Evolutionary conservation across 2,113 vertebrate species (phyloP).

Genomic region (Myiozetetes cayanensis): DNA sequence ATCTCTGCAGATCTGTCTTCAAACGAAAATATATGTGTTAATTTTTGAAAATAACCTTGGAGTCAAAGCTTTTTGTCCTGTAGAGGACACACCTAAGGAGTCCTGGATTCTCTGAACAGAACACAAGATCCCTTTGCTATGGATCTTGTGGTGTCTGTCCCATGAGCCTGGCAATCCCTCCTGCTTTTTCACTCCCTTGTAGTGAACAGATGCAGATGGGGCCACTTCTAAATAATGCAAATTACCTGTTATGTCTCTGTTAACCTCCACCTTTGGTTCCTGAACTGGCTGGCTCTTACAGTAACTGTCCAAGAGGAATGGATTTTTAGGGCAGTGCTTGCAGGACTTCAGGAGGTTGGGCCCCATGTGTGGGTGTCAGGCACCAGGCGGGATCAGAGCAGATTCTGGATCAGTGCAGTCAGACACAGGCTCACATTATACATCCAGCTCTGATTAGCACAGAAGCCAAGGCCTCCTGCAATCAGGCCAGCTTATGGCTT

Average conservation of each 20-base stretch:
- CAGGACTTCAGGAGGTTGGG: background rate
- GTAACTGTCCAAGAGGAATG: background rate
- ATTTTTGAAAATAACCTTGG: background rate
- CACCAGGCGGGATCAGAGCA: background rate
- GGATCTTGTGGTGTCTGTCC: background rate
- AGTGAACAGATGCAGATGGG: background rate
- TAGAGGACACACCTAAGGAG: background rate
- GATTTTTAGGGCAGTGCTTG: background rate
- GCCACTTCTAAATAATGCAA: background rate
- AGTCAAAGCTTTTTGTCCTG: background rate
- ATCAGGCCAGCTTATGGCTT: constrained; percentile 51
- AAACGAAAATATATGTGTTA: rapidly evolving
- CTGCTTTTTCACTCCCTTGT: background rate
- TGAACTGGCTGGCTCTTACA: rapidly evolving
- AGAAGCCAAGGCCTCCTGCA: background rate
- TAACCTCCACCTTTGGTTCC: background rate
- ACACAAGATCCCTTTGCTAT: background rate
- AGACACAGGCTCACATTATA: background rate
- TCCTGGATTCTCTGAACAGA: background rate
- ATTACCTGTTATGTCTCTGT: background rate
- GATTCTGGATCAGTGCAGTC: rapidly evolving
- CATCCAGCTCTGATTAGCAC: background rate
- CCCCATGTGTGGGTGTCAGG: rapidly evolving
- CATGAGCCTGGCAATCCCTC: background rate
- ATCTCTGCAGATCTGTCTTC: background rate